A percentile compares a stretch with the other conserved stretches of the same genome.
Conservation (phyloP, 53 echinoderm and acorn worm species). For the Zoroaster sp. region DNA sequence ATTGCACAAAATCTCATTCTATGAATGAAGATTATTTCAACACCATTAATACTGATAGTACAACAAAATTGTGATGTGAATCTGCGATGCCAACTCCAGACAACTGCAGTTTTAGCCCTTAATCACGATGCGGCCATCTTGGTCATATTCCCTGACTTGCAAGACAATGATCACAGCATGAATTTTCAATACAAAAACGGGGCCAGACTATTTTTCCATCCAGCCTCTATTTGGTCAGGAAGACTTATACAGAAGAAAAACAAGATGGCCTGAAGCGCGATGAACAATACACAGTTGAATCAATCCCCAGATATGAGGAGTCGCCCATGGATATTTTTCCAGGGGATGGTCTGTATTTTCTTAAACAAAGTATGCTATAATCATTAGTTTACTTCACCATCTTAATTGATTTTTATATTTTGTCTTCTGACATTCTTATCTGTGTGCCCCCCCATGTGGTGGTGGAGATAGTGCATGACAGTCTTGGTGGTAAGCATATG, state of each 20-base stretch:
- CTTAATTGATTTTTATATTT: background rate
- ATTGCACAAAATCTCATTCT: too few species aligned
- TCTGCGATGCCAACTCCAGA: too few species aligned
- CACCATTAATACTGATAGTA: too few species aligned
- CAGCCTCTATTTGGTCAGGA: background rate
- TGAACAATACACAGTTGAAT: background rate
- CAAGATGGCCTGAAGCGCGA: background rate
- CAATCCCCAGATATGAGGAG: background rate
- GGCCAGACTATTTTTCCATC: background rate
- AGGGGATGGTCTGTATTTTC: background rate
- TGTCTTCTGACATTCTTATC: background rate
- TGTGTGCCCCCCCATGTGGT: background rate
- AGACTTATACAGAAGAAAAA: background rate
- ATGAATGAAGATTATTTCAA: too few species aligned
- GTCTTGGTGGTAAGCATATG: background rate
- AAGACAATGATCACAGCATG: background rate
- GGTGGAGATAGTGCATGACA: slow-evolving; percentile 46
- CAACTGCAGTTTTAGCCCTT: too few species aligned
- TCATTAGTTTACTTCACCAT: background rate
- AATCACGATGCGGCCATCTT: too few species aligned
- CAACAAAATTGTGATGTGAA: too few species aligned
- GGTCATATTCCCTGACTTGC: too few species aligned
- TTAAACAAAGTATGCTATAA: too few species aligned
- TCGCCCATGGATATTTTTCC: background rate
- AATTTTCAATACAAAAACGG: background rate